Evolutionary conservation across 2,797 vertebrate genomes (phyloP).

Genomic region (Gallinago nigripennis): DNA sequence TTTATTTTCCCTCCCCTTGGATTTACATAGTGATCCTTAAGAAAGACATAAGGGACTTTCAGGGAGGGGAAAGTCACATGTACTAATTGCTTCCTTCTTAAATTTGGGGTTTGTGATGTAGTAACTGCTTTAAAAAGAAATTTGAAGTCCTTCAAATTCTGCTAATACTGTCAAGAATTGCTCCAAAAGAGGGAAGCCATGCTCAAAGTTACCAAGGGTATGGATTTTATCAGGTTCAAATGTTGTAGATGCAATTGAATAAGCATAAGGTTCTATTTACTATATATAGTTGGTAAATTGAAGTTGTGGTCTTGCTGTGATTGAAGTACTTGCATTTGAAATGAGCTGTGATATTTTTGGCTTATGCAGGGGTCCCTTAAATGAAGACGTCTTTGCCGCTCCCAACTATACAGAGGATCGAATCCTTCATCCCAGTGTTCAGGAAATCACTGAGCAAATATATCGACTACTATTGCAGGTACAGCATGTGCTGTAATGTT

Average conservation of each 20-base stretch:
- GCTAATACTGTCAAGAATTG: neutral
- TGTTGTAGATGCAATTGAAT: neutral
- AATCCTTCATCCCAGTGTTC: slow-evolving; percentile 82
- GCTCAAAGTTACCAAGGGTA: neutral
- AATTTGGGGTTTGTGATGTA: neutral
- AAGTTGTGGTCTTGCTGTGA: neutral
- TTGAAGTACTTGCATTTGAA: neutral
- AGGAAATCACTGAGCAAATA: slow-evolving; percentile 94
- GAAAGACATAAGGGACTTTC: neutral
- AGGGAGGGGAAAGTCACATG: too few relatives aligned
- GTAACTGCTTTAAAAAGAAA: slow-evolving; percentile 2
- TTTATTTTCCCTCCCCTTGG: neutral
- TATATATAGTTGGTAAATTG: neutral
- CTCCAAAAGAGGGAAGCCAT: neutral
- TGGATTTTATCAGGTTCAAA: neutral
- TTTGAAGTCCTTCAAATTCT: neutral
- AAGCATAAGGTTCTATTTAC: neutral
- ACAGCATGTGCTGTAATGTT: neutral
- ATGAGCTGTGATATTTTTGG: neutral
- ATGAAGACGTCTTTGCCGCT: slow-evolving; percentile 91
- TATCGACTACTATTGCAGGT: slow-evolving; percentile 92
- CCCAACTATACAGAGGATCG: slow-evolving; percentile 77
- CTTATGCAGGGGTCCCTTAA: slow-evolving; percentile 88
- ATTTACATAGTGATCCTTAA: neutral
- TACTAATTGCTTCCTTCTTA: neutral